phyloP scores from a whole-genome alignment of 30 jellyfish, hydroid and myxozoan genomes.

The Catostylus mosaicus region DNA sequence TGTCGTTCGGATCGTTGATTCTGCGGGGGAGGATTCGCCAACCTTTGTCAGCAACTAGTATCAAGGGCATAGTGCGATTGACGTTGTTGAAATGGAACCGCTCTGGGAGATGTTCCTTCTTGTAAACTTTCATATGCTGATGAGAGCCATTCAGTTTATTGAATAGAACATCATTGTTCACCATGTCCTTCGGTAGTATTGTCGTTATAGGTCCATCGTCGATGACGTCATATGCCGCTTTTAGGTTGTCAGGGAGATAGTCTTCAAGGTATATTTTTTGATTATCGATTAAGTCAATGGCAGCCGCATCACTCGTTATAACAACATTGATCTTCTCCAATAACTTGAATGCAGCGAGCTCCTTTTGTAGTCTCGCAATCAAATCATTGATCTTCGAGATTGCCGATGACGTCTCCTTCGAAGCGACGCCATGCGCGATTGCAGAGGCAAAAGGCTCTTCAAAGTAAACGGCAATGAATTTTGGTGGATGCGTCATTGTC shows the following conservation, averaged over 20 bases:
- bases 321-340: conserved; percentile 67
- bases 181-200: conserved; percentile 55
- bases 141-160: conserved; percentile 69
- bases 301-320: conserved; percentile 94
- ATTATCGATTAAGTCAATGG: conserved; percentile 58
- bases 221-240: conserved; percentile 72
- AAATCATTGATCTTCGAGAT: conserved; percentile 50
- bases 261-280: conserved; percentile 88
- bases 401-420: conserved; percentile 59
- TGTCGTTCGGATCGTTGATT: conserved; percentile 81
- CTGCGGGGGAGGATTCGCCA: conserved; percentile 93
- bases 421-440: conserved; percentile 54
- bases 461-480: conserved; percentile 89
- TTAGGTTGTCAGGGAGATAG: conserved; percentile 30
- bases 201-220: conserved; percentile 90
- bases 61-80: conserved; percentile 84
- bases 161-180: conserved; percentile 21
- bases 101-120: conserved; percentile 74
- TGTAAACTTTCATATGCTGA: conserved; percentile 77
- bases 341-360: conserved; percentile 19
- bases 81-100: conserved; percentile 72
- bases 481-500: conserved; percentile 66
- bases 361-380: conserved; percentile 35
- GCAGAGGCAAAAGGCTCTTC: conserved; percentile 93
- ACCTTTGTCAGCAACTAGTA: conserved; percentile 86